Conservation (phyloP, 30 jellyfish, hydroid and myxozoan species). For the Cassiopea xamachana region DNA sequence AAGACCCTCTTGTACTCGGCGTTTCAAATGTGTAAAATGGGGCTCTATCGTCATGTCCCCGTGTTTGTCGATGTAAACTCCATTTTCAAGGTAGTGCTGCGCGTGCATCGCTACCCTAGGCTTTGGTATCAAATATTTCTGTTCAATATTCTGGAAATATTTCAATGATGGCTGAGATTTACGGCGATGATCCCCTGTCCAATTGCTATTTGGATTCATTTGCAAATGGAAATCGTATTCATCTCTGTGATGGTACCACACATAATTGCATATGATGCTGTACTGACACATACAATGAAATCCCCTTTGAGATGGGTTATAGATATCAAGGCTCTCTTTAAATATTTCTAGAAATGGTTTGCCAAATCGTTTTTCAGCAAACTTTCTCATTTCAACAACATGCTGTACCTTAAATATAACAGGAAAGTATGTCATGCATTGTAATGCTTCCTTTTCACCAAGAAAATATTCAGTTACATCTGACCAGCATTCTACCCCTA, state of each 20-base stretch:
- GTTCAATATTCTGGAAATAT: not conserved
- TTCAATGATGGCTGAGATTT: slow-evolving; percentile 4
- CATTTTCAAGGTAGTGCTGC: not conserved
- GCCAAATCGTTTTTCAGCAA: slow-evolving; percentile 19
- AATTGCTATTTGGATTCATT: slow-evolving; percentile 55
- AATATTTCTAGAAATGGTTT: slow-evolving; percentile 25
- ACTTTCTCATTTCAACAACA: slow-evolving; percentile 37
- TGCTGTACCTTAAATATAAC: slow-evolving; percentile 42
- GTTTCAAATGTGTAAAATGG: not conserved
- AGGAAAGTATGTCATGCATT: slow-evolving; percentile 19
- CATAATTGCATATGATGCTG: slow-evolving; percentile 43
- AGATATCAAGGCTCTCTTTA: not conserved
- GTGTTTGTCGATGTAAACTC: not conserved
- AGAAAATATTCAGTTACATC: not conserved
- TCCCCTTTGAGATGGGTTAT: not conserved
- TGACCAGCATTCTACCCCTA: not conserved
- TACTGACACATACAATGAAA: slow-evolving; percentile 25
- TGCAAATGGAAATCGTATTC: slow-evolving; percentile 59
- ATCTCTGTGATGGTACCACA: slow-evolving; percentile 58
- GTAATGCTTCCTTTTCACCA: slow-evolving; percentile 27
- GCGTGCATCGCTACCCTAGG: not conserved
- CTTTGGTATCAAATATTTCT: not conserved
- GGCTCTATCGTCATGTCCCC: not conserved
- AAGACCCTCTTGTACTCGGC: slow-evolving; percentile 48
- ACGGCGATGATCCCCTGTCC: slow-evolving; percentile 28